Evolutionary conservation across 2,888 invertebrate species (phyloP).

Genomic region (Luperina nickerlii): DNA sequence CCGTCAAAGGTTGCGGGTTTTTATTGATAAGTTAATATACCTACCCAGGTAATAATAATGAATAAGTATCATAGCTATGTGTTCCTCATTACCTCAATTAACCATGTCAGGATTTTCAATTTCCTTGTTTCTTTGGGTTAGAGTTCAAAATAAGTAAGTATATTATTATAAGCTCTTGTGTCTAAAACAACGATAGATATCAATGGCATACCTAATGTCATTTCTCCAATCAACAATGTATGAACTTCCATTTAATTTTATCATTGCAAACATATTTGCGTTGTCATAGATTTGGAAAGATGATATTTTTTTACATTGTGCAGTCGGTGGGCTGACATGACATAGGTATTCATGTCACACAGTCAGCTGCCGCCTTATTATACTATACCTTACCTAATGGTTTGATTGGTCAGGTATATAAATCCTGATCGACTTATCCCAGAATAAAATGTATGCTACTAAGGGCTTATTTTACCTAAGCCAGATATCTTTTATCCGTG

Average conservation of each 20-base stretch:
- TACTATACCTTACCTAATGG: no score
- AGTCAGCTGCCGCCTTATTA: background rate
- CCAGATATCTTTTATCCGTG: no score
- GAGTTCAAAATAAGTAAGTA: background rate
- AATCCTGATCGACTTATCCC: no score
- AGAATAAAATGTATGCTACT: no score
- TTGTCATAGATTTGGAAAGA: constrained; percentile 24
- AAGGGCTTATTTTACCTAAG: background rate
- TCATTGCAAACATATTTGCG: constrained; percentile 17
- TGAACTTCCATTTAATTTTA: constrained; percentile 19
- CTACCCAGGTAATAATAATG: background rate
- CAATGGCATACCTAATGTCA: background rate
- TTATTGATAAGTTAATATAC: background rate
- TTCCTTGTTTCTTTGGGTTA: background rate
- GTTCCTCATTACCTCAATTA: background rate
- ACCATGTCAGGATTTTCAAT: background rate
- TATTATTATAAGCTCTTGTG: background rate
- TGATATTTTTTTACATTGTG: constrained; percentile 17
- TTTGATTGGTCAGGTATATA: no score
- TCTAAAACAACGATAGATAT: background rate
- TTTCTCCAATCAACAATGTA: constrained; percentile 6
- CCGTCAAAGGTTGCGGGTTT: background rate
- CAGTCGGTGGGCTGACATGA: background rate
- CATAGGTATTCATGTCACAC: background rate
- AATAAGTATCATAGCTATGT: background rate